Percentiles rank a stretch among this genome's conserved stretches.
Evolutionary conservation across 2,888 invertebrate species (phyloP).

Genomic region (Limnephilus auricula): DNA sequence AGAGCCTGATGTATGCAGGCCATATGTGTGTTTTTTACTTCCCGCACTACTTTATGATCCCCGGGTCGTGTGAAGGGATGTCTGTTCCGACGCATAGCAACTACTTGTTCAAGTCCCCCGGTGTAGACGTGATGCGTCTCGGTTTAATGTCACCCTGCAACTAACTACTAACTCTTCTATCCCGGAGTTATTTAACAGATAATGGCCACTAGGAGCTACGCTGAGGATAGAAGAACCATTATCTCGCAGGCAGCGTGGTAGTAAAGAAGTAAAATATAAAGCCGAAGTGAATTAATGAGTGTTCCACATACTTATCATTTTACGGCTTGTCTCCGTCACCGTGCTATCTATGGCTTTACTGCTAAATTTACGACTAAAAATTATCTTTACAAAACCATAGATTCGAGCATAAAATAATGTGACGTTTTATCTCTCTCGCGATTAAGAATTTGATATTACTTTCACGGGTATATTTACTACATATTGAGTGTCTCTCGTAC

Average conservation of each 20-base stretch:
- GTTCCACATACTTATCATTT: neutral
- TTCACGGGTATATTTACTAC: neutral
- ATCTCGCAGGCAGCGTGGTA: neutral
- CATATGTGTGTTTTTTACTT: constrained; percentile 38
- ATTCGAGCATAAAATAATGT: constrained; percentile 10
- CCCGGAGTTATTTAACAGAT: neutral
- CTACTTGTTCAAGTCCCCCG: neutral
- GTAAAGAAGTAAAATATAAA: constrained; percentile 12
- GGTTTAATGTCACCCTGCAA: neutral
- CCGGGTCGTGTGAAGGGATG: constrained; percentile 45
- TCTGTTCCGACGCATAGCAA: neutral
- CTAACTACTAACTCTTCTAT: neutral
- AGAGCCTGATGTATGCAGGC: neutral
- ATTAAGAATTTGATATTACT: constrained; percentile 8
- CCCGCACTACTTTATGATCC: neutral
- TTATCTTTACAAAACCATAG: constrained; percentile 9
- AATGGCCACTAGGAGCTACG: constrained; percentile 4
- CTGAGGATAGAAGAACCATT: constrained; percentile 7
- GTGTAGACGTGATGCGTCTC: constrained; percentile 5
- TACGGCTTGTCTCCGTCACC: neutral
- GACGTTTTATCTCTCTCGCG: neutral
- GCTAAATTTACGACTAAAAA: constrained; percentile 26
- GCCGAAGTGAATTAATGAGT: constrained; percentile 32
- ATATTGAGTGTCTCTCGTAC: neutral
- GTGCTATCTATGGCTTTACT: constrained; percentile 24